Evolutionary conservation across 2,797 vertebrate species (phyloP).

Genomic region (Percopsis omiscomaycus): DNA sequence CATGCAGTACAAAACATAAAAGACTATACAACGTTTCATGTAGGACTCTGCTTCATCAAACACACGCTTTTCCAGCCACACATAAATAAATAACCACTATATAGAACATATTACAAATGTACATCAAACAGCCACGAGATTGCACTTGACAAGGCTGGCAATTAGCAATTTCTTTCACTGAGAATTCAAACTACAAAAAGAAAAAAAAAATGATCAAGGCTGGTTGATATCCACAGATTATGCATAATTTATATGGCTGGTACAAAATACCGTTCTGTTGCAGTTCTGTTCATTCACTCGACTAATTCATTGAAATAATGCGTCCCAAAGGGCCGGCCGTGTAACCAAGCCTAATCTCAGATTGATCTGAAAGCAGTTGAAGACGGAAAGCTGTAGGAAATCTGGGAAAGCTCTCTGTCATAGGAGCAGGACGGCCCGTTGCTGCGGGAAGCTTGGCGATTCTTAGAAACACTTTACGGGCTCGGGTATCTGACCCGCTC

Average conservation of each 20-base stretch:
- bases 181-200: slow-evolving; percentile 66
- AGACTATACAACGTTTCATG: slow-evolving; percentile 47
- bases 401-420: slow-evolving; percentile 53
- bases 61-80: slow-evolving; percentile 36
- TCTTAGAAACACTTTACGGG: slow-evolving; percentile 29
- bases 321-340: slow-evolving; percentile 63
- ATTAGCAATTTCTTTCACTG: slow-evolving; percentile 74
- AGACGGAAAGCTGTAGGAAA: slow-evolving; percentile 55
- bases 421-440: slow-evolving; percentile 23
- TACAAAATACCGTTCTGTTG: slow-evolving; percentile 81
- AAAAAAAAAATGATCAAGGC: slow-evolving; percentile 76
- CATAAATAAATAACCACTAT: slow-evolving; percentile 72
- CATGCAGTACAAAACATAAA: slow-evolving; percentile 33
- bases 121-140: slow-evolving; percentile 65
- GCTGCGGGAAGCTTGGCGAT: slow-evolving; percentile 41
- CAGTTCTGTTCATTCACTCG: slow-evolving; percentile 76
- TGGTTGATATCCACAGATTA: slow-evolving; percentile 71
- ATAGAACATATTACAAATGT: slow-evolving; percentile 50
- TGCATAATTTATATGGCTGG: slow-evolving; percentile 82
- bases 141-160: slow-evolving; percentile 70
- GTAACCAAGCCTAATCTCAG: slow-evolving; percentile 71
- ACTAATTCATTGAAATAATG: slow-evolving; percentile 82
- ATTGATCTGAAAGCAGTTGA: slow-evolving; percentile 63
- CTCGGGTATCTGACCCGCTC: slow-evolving; percentile 27
- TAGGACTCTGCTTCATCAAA: slow-evolving; percentile 51